Base-by-base conservation (phyloP, 2,888 invertebrate genomes). In the Drosophila mettleri region DNA sequence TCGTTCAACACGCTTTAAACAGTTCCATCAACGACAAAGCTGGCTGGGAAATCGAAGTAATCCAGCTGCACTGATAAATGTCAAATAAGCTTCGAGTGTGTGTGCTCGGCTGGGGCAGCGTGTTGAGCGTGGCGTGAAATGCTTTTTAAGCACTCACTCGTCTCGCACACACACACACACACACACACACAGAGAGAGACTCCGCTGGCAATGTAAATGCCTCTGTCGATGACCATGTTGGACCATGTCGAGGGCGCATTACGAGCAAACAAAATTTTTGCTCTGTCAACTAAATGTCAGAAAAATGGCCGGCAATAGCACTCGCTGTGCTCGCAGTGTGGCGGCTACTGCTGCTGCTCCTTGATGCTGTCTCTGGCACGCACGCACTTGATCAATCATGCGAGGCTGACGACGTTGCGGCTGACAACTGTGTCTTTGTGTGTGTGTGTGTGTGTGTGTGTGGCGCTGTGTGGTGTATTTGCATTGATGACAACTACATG, bases 211-310 rank as follows among this genome's bases (percentile, higher is more conserved):
- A 73, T 69, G 78, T 74, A 77, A 77, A 82, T 82, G 81, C 38
- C 46, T 48, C 48, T 70, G 64, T 64, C 65, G 59, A 53, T 70
- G 27, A 51, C 59, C 58, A 70, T 68, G 67, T 61, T 66, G 51
- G 60, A 49, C 70, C 65, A 55, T 68, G 80, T 83, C 69, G 74
- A 77, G 76, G 64, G 69, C 74, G 72, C 79, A 85, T 82, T 80
- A 79, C 80, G 76, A 72, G 78, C 86, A 86, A 80, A 85, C 82
- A 83, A 82, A 84, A 86, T 74, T 86, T 81, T 75, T 80, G 80
- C 80, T 80, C 80, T 86, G 85, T 86, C 85, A 86, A 86, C 84
- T 86, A 86, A 86, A 86, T 84, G 85, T 86, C 85, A 86, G 85
- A 80, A 86, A 86, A 86, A 86, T 86, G 80, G 79, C 69, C 66